Base-by-base conservation (phyloP, 2,113 vertebrate species). In the Hippolais icterina region DNA sequence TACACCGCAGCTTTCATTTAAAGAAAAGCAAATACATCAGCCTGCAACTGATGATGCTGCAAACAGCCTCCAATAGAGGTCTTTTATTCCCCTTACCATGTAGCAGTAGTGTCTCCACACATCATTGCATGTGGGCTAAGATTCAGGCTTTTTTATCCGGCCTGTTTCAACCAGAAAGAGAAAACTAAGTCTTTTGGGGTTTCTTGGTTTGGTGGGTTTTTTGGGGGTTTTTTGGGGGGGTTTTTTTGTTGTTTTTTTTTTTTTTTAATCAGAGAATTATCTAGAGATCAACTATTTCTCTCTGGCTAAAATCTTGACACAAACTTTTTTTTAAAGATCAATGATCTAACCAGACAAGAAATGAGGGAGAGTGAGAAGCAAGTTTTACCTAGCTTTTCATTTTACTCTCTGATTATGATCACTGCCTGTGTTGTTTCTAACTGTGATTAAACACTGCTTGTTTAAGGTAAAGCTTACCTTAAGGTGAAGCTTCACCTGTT, bases 1-100 rank as follows among this genome's bases (percentile, higher is more conserved):
- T 93, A 94, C 19, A n/a, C 33, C 17, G 47, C 61, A 83, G 59
- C 76, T 91, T 94, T 89, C 74, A 49, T 59, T 70, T 85, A 79
- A 87, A 84, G 82, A 91, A 75, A 96, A 69, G 54, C 31, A 71
- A 96, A 75, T 65, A 77, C 29, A 82, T 86, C 52, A 59, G 22
- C 68, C 69, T 56, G 21, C 83, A 93, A 93, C 90, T 94, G 87
- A 71, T 63, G 60, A 33, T 42, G 49, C 41, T 87, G 52, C 68
- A 77, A 83, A 82, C 21, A 46, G 33, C 25, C 9, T 4, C 10
- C 13, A 4, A 27, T 27, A 86, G 53, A 52, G 6, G 47, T 31
- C 21, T 90, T 90, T 82, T 76, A 83, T 86, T 77, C 81, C 75
- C 81, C 83, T 76, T 87, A 49, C 46, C 3, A 31, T 27, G 44